phyloP scores from a whole-genome alignment of 1,140 invertebrate species.

The Drosophila bocqueti region DNA sequence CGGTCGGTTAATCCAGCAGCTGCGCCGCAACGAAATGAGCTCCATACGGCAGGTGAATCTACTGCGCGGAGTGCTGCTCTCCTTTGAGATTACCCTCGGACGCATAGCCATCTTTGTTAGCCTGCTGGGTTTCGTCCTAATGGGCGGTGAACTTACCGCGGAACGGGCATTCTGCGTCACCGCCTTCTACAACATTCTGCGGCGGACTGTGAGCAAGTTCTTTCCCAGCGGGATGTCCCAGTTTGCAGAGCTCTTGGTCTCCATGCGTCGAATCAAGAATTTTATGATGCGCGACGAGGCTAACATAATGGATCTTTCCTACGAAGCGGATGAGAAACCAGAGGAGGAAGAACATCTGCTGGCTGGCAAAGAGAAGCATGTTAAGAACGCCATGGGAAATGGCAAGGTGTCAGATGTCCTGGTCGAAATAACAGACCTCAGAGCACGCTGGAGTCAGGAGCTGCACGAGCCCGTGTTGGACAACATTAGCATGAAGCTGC shows the following conservation, averaged over 20 bases:
- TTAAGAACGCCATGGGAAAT: constrained; percentile 23
- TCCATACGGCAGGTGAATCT: constrained; percentile 88
- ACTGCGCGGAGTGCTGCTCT: constrained; percentile 90
- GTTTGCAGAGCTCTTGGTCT: constrained; percentile 89
- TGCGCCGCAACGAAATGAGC: constrained; percentile 86
- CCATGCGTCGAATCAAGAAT: constrained; percentile 88
- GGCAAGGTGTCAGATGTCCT: constrained; percentile 28
- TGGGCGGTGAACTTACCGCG: constrained; percentile 85
- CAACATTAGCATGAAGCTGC: constrained; percentile 59
- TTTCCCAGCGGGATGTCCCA: constrained; percentile 88
- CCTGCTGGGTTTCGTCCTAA: constrained; percentile 90
- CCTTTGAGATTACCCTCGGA: constrained; percentile 90
- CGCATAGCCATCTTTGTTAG: constrained; percentile 92
- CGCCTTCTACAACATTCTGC: constrained; percentile 90
- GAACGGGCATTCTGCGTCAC: constrained; percentile 91
- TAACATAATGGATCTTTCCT: constrained; percentile 9
- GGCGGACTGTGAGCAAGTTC: constrained; percentile 90
- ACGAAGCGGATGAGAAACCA: constrained; percentile 32
- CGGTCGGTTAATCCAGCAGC: constrained; percentile 87
- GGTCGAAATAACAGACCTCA: constrained; percentile 55
- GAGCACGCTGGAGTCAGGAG: constrained; percentile 66
- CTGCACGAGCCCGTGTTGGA: constrained; percentile 52
- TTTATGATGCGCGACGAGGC: constrained; percentile 89
- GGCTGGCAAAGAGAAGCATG: constrained; percentile 1
- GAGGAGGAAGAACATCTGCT: constrained; percentile 26